Evolutionary conservation across 2,888 invertebrate species (phyloP).

Genomic region (Lepidocyrtinus sp.): DNA sequence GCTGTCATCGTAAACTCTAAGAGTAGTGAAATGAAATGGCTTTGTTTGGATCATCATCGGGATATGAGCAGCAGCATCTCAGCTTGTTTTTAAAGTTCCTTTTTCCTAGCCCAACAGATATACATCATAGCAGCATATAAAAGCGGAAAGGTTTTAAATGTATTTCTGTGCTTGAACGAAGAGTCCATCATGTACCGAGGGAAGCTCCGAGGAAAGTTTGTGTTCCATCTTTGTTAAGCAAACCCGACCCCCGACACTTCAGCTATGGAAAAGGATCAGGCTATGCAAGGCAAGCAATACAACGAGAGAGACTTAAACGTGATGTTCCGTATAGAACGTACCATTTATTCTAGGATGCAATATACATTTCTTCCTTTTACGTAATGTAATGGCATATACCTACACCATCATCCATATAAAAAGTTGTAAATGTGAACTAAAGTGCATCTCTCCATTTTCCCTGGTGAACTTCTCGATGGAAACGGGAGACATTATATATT

Average conservation of each 20-base stretch:
- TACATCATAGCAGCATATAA: too few species aligned
- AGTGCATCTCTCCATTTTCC: neutral
- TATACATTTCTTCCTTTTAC: too few species aligned
- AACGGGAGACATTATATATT: neutral
- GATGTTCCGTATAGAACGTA: too few species aligned
- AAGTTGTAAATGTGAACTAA: neutral
- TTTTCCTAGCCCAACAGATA: neutral
- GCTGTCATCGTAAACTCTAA: neutral
- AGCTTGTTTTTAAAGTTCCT: conserved; percentile 3
- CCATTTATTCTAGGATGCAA: too few species aligned
- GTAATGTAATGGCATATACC: neutral
- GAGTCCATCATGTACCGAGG: neutral
- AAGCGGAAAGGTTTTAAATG: neutral
- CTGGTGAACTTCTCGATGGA: neutral
- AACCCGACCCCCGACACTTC: conserved; percentile 9
- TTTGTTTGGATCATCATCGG: neutral
- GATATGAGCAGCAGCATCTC: neutral
- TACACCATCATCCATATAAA: too few species aligned
- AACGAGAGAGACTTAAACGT: too few species aligned
- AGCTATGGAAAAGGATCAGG: conserved; percentile 5
- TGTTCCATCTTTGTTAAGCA: neutral
- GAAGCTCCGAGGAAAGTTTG: conserved; percentile 9
- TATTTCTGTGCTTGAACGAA: neutral
- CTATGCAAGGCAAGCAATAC: too few species aligned
- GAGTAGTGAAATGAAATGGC: neutral